phyloP scores from a whole-genome alignment of 2,888 invertebrate genomes.

The Notodonta ziczac region DNA sequence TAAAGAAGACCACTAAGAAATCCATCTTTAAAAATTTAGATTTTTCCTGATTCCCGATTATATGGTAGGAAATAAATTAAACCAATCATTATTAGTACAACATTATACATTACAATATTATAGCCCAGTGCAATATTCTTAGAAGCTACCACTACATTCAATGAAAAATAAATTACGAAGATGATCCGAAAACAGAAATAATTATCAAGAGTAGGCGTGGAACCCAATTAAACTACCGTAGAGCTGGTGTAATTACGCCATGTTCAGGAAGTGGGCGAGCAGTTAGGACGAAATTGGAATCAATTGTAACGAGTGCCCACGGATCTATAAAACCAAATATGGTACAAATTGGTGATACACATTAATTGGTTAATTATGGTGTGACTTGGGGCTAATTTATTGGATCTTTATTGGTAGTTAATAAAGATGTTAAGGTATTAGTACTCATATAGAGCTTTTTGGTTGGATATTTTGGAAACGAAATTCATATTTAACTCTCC shows the following conservation, averaged over 20 bases:
- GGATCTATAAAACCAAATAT: conserved; percentile 51
- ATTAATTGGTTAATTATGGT: conserved; percentile 61
- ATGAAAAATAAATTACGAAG: neutral
- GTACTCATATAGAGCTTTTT: too few species aligned
- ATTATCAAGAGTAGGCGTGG: neutral
- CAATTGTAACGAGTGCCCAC: conserved; percentile 45
- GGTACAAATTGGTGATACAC: conserved; percentile 48
- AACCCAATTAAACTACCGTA: neutral
- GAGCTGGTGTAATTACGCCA: conserved; percentile 28
- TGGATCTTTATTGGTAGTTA: conserved; percentile 29
- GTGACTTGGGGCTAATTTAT: conserved; percentile 39
- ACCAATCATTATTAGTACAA: too few species aligned
- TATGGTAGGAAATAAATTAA: too few species aligned
- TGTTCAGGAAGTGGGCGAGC: conserved; percentile 45
- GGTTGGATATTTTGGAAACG: too few species aligned
- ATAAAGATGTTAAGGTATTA: neutral
- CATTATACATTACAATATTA: too few species aligned
- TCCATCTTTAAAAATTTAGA: too few species aligned
- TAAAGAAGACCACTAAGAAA: too few species aligned
- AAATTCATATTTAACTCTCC: too few species aligned
- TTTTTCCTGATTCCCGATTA: too few species aligned
- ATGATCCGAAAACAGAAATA: neutral
- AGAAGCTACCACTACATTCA: neutral
- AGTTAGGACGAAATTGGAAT: conserved; percentile 45
- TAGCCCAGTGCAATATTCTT: too few species aligned